Conservation (phyloP, 2,888 invertebrate species). For the Trissolcus brochymenae region DNA sequence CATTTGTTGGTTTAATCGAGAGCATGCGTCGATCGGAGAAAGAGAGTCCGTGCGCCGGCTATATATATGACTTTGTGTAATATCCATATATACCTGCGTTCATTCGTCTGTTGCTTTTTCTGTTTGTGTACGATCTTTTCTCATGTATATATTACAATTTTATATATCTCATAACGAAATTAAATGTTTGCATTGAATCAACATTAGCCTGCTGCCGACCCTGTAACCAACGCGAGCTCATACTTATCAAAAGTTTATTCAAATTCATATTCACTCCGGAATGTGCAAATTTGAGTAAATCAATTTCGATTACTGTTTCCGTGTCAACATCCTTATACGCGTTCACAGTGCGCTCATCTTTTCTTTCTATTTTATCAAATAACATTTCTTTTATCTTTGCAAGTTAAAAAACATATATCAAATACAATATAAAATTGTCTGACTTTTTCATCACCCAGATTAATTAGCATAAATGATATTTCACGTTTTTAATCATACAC, state of each 20-base stretch:
- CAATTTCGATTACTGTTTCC: constrained; percentile 15
- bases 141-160: constrained; percentile 31
- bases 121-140: constrained; percentile 40
- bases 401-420: too few relatives aligned
- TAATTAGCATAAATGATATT: too few relatives aligned
- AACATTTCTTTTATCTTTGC: too few relatives aligned
- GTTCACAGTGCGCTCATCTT: neutral
- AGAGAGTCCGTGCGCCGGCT: constrained; percentile 11
- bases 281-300: constrained; percentile 23
- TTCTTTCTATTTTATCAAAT: too few relatives aligned
- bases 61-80: constrained; percentile 25
- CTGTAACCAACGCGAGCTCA: neutral
- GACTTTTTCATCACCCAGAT: too few relatives aligned
- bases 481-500: too few relatives aligned
- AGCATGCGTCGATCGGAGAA: constrained; percentile 36
- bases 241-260: constrained; percentile 6
- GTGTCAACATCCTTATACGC: neutral
- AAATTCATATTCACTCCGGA: constrained; percentile 16
- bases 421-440: too few relatives aligned
- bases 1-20: constrained; percentile 65
- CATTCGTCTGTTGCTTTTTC: constrained; percentile 30
- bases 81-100: neutral
- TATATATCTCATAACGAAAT: constrained; percentile 34
- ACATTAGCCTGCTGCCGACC: constrained; percentile 13
- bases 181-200: constrained; percentile 42